Evolutionary conservation across 2,113 vertebrate genomes (phyloP), one percentile per base, ranked within the genome.

Genomic region (Catagonus wagneri): DNA sequence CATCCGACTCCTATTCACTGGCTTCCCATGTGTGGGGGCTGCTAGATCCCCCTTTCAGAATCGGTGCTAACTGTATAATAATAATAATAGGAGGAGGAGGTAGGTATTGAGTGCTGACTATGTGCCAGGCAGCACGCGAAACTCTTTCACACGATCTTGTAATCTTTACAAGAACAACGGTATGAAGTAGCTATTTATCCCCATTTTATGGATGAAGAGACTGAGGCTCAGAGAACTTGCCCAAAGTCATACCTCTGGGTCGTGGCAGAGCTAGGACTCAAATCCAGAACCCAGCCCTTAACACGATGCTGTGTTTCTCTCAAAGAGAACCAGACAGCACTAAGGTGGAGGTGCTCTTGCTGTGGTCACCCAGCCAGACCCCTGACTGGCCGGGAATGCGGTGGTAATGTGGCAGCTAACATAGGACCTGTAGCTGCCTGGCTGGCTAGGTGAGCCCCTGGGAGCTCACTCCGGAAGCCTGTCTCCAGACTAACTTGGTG

Each of bases 1-100:
- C 11, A 11, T 6, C 9, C 58, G 0, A 14, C 4, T 60, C 7
- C 58, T 9, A 0, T 6, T 36, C n/a, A 61, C 16, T 52, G 61
- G 39, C 17, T 9, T 85, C 14, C 16, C 16, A 23, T 25, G 20
- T 6, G 1, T 3, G 4, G 68, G 56, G 69, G 56, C 76, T 20
- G 60, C 19, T 4, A 22, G 54, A 76, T 0, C 11, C 2, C 14
- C 27, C 29, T 65, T 29, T 17, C 52, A 0, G 32, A 19, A 39
- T 74, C 85, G 68, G 16, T 25, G 71, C 44, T 72, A n/a, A 29
- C 23, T 19, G 14, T 32, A 22, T 0, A 17, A 58, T 20, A 44
- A 32, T 11, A 25, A 44, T 44, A 44, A 44, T 44, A 44, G 44
- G 44, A 44, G 44, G 44, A 44, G 44, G 44, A 6, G 44, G 44